phyloP scores from a whole-genome alignment of 2,888 invertebrate genomes.

The Cinara cedri region DNA sequence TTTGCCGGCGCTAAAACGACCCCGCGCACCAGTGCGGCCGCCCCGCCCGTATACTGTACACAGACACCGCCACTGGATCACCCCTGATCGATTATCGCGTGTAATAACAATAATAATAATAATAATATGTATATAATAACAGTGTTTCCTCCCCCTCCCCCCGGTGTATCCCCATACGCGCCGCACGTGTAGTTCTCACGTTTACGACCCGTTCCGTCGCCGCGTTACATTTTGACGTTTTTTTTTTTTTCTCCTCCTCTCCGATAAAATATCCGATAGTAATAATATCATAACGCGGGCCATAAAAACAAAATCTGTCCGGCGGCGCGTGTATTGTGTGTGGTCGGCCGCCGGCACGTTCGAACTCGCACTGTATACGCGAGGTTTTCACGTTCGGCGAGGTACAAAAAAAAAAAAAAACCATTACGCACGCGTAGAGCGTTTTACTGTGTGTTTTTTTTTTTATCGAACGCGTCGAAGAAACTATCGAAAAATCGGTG shows the following conservation, averaged over 20 bases:
- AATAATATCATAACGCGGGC: not conserved
- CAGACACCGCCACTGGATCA: constrained; percentile 20
- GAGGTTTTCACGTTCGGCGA: too few relatives aligned
- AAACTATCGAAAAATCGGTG: too few relatives aligned
- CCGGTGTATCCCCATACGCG: not conserved
- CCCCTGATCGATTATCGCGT: too few relatives aligned
- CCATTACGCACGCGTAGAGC: too few relatives aligned
- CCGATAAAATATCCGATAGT: not conserved
- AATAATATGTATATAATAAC: too few relatives aligned
- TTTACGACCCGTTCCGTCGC: not conserved
- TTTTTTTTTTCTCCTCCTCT: not conserved
- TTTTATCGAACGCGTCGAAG: too few relatives aligned
- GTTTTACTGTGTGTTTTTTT: too few relatives aligned
- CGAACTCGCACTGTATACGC: too few relatives aligned
- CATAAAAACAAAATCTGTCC: constrained; percentile 16
- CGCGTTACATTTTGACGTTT: constrained; percentile 10
- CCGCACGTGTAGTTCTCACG: not conserved
- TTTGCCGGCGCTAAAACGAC: constrained; percentile 48
- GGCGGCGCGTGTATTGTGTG: not conserved
- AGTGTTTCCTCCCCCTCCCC: not conserved
- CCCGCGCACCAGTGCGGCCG: not conserved
- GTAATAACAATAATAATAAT: not conserved
- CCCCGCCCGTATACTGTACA: not conserved
- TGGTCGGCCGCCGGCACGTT: not conserved
- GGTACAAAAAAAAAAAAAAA: too few relatives aligned